phyloP scores from a whole-genome alignment of 2,888 invertebrate species.

The Nomada flava region DNA sequence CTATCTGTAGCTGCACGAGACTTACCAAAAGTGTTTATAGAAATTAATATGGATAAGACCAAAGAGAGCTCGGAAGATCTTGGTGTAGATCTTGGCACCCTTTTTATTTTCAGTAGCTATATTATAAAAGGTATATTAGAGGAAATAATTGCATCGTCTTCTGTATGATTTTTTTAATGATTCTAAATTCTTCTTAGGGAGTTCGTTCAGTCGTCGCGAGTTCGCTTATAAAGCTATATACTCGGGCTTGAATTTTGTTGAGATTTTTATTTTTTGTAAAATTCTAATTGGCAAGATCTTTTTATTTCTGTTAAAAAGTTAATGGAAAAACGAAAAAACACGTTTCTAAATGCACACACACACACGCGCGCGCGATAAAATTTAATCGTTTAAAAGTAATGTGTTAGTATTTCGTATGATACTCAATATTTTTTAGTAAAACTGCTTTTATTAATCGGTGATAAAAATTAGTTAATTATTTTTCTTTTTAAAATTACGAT shows the following conservation, averaged over 20 bases:
- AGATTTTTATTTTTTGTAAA: constrained; percentile 47
- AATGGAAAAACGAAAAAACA: constrained; percentile 10
- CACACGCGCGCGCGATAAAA: constrained; percentile 6
- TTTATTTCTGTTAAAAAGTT: constrained; percentile 25
- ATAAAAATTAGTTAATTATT: constrained; percentile 32
- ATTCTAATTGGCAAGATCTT: constrained; percentile 39
- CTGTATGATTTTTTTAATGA: constrained; percentile 71
- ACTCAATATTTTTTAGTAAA: constrained; percentile 28
- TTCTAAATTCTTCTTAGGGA: constrained; percentile 66
- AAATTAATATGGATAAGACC: constrained; percentile 73
- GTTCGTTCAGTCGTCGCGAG: constrained; percentile 74
- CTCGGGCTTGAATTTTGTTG: constrained; percentile 55
- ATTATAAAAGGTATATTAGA: constrained; percentile 61
- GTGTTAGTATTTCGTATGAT: constrained; percentile 29
- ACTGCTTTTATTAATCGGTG: constrained; percentile 25
- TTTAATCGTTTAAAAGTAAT: constrained; percentile 2
- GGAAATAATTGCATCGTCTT: constrained; percentile 71
- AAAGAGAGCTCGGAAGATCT: constrained; percentile 75
- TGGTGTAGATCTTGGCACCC: constrained; percentile 69
- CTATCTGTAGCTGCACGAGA: constrained; percentile 45
- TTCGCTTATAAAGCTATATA: constrained; percentile 56
- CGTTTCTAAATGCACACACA: constrained; percentile 25
- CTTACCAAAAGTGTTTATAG: constrained; percentile 69
- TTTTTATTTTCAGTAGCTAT: constrained; percentile 67
- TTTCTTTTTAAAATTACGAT: constrained; percentile 22